These are phyloP conservation scores for Apotomis capreana DNA, from an alignment of 2,888 invertebrate species.

Conservation along the genomic window DNA sequence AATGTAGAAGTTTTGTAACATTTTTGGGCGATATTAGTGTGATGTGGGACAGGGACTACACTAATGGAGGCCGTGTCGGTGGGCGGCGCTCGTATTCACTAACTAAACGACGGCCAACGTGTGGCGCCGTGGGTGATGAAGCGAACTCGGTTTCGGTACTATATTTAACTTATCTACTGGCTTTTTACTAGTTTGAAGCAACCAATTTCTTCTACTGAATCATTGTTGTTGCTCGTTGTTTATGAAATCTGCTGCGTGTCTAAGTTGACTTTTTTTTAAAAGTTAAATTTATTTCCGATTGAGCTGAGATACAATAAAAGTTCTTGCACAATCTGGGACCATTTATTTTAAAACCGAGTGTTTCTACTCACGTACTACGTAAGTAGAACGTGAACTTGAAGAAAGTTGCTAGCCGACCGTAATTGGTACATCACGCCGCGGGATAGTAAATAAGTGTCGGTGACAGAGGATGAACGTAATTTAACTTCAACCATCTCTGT, in stretches of 20 bases:
- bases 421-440: constrained; percentile 55
- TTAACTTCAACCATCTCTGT: constrained; percentile 55
- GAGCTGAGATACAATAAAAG: too few species aligned
- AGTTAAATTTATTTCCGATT: too few species aligned
- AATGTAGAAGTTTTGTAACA: constrained; percentile 49
- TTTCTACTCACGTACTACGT: neutral
- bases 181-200: neutral
- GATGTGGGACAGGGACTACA: constrained; percentile 47
- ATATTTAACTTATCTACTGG: neutral
- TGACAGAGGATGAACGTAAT: constrained; percentile 54
- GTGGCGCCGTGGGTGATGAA: constrained; percentile 4
- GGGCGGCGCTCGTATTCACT: constrained; percentile 38
- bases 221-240: too few species aligned
- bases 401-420: constrained; percentile 45
- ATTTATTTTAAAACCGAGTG: neutral
- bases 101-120: constrained; percentile 28
- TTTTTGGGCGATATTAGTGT: constrained; percentile 46
- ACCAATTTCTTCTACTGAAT: too few species aligned
- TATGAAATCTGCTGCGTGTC: too few species aligned
- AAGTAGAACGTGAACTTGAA: constrained; percentile 15
- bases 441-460: constrained; percentile 55
- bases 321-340: neutral
- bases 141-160: constrained; percentile 2
- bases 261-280: too few species aligned
- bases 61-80: constrained; percentile 50